Evolutionary conservation across 2,113 vertebrate genomes (phyloP).

Genomic region (Hassar affinis): DNA sequence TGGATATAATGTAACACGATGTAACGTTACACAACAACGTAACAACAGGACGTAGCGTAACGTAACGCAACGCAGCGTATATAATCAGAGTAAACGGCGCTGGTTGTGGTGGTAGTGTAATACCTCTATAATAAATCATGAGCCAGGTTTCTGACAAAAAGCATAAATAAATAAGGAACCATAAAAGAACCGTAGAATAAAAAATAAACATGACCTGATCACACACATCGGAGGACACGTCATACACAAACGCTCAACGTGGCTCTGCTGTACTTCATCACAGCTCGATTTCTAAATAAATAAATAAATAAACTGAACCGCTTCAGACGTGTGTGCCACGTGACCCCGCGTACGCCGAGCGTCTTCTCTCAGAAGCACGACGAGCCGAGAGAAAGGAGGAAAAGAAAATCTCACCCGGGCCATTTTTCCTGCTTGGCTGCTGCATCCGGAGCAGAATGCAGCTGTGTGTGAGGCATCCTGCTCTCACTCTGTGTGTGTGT

Average conservation of each 20-base stretch:
- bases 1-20: too few species aligned
- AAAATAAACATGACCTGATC: too few species aligned
- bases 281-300: background rate
- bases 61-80: too few species aligned
- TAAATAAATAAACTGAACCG: background rate
- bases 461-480: conserved; percentile 75
- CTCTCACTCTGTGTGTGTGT: conserved; percentile 43
- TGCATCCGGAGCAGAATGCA: conserved; percentile 75
- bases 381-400: conserved; percentile 21
- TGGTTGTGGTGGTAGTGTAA: too few species aligned
- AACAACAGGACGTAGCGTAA: too few species aligned
- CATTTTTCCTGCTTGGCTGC: conserved; percentile 53
- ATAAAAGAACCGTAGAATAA: background rate
- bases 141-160: background rate
- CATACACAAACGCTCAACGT: background rate
- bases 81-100: too few species aligned
- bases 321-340: conserved; percentile 59
- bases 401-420: conserved; percentile 16
- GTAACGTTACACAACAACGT: too few species aligned
- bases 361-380: conserved; percentile 14
- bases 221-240: background rate
- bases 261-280: background rate
- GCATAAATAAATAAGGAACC: background rate
- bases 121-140: too few species aligned
- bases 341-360: conserved; percentile 54